A percentile compares a stretch with the other conserved stretches of the same genome.
Conservation (phyloP, 2,797 vertebrate genomes). For the Babyrousa celebensis region DNA sequence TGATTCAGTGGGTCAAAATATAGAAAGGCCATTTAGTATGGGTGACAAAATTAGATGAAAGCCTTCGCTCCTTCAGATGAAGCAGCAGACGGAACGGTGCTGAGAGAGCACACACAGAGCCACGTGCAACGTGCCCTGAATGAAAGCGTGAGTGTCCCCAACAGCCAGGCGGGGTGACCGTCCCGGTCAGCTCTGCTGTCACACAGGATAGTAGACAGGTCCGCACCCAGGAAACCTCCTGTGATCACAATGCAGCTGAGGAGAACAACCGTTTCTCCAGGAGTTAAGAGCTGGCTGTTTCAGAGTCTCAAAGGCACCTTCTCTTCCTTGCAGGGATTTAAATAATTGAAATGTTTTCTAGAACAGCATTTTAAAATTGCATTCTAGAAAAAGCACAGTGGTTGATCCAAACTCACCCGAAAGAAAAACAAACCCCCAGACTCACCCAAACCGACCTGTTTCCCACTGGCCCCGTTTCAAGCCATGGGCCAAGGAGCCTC, state of each 20-base stretch:
- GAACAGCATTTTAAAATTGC: background rate
- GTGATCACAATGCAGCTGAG: accelerated
- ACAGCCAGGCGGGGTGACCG: accelerated
- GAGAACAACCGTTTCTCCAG: background rate
- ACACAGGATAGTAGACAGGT: accelerated
- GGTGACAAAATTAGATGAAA: slow-evolving; percentile 68
- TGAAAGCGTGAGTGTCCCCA: accelerated
- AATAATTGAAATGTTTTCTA: slow-evolving; percentile 67
- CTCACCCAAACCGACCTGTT: background rate
- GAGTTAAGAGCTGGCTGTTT: background rate
- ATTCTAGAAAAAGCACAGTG: background rate
- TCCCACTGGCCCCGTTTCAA: background rate
- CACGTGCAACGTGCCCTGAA: no score
- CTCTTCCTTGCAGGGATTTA: slow-evolving; percentile 35
- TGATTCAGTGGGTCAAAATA: slow-evolving; percentile 77
- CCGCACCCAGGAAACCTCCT: accelerated
- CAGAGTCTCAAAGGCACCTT: background rate
- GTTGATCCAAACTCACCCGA: background rate
- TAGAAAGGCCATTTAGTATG: slow-evolving; percentile 75
- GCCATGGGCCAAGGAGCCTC: accelerated
- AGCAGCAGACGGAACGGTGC: background rate
- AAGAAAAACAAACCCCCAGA: background rate
- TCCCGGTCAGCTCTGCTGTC: accelerated
- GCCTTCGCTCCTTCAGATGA: background rate
- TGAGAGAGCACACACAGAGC: accelerated